Percentiles rank a stretch among this genome's conserved stretches.
These are phyloP conservation scores for Macropis europaea DNA, from an alignment of 2,888 invertebrate genomes.

Conservation along the genomic window DNA sequence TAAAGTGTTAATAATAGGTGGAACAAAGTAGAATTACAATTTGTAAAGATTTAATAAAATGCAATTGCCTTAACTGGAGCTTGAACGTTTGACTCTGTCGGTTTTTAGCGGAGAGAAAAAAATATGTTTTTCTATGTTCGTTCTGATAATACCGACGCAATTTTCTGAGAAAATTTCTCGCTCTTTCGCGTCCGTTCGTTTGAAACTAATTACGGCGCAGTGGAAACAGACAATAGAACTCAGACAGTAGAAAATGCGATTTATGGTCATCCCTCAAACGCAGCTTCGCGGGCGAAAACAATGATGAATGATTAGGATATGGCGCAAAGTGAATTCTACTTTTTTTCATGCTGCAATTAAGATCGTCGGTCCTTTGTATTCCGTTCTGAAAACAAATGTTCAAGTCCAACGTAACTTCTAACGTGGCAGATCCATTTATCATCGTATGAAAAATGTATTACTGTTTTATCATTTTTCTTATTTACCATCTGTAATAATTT, in stretches of 20 bases:
- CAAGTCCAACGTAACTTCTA: background rate
- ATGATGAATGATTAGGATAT: slow-evolving; percentile 10
- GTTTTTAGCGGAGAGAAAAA: no score
- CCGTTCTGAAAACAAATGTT: background rate
- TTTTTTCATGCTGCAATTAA: slow-evolving; percentile 7
- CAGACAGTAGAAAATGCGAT: slow-evolving; percentile 9
- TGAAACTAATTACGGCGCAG: background rate
- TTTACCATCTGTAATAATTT: no score
- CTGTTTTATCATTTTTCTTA: no score
- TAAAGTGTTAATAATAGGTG: no score
- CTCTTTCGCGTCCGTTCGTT: background rate
- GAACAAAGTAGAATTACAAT: no score
- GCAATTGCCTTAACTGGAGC: no score
- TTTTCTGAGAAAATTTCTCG: background rate
- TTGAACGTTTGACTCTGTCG: no score
- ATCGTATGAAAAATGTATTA: no score
- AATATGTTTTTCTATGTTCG: no score
- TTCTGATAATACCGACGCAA: background rate
- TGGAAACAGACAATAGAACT: background rate
- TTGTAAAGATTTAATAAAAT: no score
- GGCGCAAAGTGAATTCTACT: slow-evolving; percentile 6
- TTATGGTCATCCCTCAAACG: slow-evolving; percentile 26
- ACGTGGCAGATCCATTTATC: no score
- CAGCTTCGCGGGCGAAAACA: slow-evolving; percentile 9
- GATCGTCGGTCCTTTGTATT: slow-evolving; percentile 6